Base-by-base conservation (phyloP, 2,888 invertebrate species). In the Ormyrus thymus region DNA sequence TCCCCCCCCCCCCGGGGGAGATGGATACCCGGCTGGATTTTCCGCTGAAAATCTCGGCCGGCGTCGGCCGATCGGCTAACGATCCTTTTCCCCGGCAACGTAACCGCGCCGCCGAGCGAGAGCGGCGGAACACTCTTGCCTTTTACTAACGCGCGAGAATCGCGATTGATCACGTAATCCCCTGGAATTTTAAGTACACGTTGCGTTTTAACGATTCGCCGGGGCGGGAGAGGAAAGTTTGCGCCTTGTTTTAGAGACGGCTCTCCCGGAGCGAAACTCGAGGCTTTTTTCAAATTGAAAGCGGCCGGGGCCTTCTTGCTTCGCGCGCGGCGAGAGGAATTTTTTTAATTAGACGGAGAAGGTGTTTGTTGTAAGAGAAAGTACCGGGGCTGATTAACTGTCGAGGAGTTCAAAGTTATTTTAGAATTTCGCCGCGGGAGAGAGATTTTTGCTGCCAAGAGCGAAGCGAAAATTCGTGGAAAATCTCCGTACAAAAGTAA, bases 141-240 rank as follows among this genome's bases (percentile, higher is more conserved):
- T 62, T 70, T 61, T 51, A 65, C 64, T 4, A 58, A 48, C n/a
- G 66, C 10, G 71, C 51, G 58, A 53, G 29, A 71, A 45, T 68
- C 56, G 51, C 45, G 59, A 71, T 71, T 55, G 45, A 13, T 77
- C 65, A 51, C 71, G 77, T 59, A 65, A 50, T 65, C 11, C 50
- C 0, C 50, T 50, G 58, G 71, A 68, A 61, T 72, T 72, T 48
- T n/a, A 48, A 62, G 48, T 13, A 15, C 10, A 43, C 15, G 61
- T 11, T 15, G 4, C 13, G 53, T 45, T 53, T 11, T 53, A 13
- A 62, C 48, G 62, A 62, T 56, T 56, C 56, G n/a, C 56, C 10
- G 7, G 48, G 48, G 29, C 29, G 29, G 29, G 29, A 29, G 29
- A 0, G 29, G 29, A 29, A 29, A 29, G 29, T 29, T 29, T 4